Evolutionary conservation across 2,888 invertebrate species (phyloP), one percentile per base, ranked within the genome.

Genomic region (Oscheius myriophilus): DNA sequence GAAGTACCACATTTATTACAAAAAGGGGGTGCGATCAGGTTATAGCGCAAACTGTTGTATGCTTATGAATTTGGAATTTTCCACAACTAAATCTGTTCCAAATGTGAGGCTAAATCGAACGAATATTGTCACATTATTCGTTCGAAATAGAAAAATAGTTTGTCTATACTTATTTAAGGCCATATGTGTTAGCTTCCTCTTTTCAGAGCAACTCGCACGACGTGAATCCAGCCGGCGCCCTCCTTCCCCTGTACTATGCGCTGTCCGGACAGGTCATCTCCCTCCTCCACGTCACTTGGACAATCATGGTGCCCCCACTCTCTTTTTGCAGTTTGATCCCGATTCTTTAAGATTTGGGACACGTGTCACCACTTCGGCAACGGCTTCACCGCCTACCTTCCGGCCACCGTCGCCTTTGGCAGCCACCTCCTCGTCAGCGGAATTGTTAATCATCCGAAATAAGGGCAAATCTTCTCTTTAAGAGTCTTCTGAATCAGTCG

Each of bases 271-370:
- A 72, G 23, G 43, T 78, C 0, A 61, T 78, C n/a, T 63, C 75
- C 0, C 64, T 80, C 12, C 90, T 96, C 25, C 95, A 98, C 87
- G 94, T 94, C 16, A 93, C 93, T 87, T 97, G 97, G 96, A 93
- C 93, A 78, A 74, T 80, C 52, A 73, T 78, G 75, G 74, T 80
- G n/a, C n/a, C n/a, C n/a, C n/a, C n/a, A n/a, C n/a, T n/a, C n/a
- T 12, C 21, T 41, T 61, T 43, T 45, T 25, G 42, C n/a, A 33
- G 14, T 55, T 11, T 59, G 23, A 54, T 33, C 43, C 18, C 9
- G 6, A 54, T 55, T n/a, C 14, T 39, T 65, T 65, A 54, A 76
- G 73, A 62, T 73, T 1, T 79, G 80, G 79, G 79, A 79, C 52
- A 70, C 69, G n/a, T 79, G 77, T 51, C 80, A 80, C 41, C 70